Base-by-base conservation (phyloP, 1,140 invertebrate species). In the Sarcophaga peregrina region DNA sequence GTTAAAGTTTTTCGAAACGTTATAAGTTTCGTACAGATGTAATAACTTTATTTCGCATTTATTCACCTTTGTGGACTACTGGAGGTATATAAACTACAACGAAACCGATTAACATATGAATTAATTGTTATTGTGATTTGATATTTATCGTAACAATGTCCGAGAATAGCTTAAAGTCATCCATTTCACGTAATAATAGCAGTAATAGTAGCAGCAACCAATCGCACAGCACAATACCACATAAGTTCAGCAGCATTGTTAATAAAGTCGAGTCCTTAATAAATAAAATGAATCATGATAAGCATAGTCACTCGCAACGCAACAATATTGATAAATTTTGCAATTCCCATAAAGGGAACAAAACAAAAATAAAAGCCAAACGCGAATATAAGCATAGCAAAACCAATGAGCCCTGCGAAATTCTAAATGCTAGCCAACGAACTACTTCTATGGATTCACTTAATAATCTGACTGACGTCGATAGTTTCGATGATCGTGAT, bases 381-480 rank as follows among this genome's bases (percentile, higher is more conserved):
- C n/a, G 50, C 6, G 17, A 78, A 20, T 78, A 68, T 20, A 68
- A 10, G n/a, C 17, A 68, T 9, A 68, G 4, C 8, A 68, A 68
- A 4, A 20, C 8, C 17, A 20, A 68, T 9, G 62, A 68, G 7
- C 17, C 17, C 17, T 25, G n/a, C 6, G 10, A 8, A 4, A n/a
- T 20, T 68, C 10, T 68, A 10, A 25, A 68, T 68, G 8, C n/a
- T 10, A 78, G 7, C 20, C 8, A 78, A 15, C 54, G 58, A 0
- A 74, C 93, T 13, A 92, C 93, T 47, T 94, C 93, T 1, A 86
- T 94, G 10, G 93, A 94, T 87, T 94, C 93, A 47, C 90, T 94
- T 6, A 94, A 93, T 62, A 94, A 94, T 87, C 93, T 93, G 13
- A 94, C 93, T 0, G 92, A 93, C 72, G 83, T 72, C 7, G 86